Base-by-base conservation (phyloP, 2,888 invertebrate genomes). In the Xiphydria camelus region DNA sequence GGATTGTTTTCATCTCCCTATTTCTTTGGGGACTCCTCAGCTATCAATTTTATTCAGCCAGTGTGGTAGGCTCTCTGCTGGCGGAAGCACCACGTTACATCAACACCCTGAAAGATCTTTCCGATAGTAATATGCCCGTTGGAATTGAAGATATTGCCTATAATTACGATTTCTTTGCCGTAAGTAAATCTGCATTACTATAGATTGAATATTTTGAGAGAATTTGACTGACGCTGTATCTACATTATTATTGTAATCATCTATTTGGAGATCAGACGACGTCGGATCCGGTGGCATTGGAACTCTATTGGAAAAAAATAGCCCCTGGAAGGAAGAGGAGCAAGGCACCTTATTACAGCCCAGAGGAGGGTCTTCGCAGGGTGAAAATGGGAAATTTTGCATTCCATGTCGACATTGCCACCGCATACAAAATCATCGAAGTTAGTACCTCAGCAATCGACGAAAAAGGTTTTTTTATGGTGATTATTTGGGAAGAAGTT, bases 31-130 rank as follows among this genome's bases (percentile, higher is more conserved):
- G 83, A 0, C 77, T 85, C 49, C 78, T 82, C 12, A 72, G 86
- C 32, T 86, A 84, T 66, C 86, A 86, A 62, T 87, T 85, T 67
- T 87, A 87, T 67, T 86, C 85, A 31, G 87, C 85, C 1, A 83
- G 83, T 35, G 83, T 87, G 35, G 85, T 87, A 1, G 85, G 87
- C 1, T 82, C 83, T 0, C 64, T 86, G 44, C 70, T 87, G 22
- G 79, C 82, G 64, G 83, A 83, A 43, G 78, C 83, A 9, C 82
- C 84, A 0, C 82, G 80, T 55, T 82, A 80, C 17, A 86, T 87
- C 32, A 79, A 78, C 46, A 82, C 80, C 2, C 60, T 86, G 15
- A 70, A 77, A 35, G 84, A 86, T 61, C 65, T 87, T 47, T 61
- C 82, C 36, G 73, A 80, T 19, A 86, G 85, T 50, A 77, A 80